phyloP scores from a whole-genome alignment of 2,113 vertebrate genomes.

The Bucco capensis region DNA sequence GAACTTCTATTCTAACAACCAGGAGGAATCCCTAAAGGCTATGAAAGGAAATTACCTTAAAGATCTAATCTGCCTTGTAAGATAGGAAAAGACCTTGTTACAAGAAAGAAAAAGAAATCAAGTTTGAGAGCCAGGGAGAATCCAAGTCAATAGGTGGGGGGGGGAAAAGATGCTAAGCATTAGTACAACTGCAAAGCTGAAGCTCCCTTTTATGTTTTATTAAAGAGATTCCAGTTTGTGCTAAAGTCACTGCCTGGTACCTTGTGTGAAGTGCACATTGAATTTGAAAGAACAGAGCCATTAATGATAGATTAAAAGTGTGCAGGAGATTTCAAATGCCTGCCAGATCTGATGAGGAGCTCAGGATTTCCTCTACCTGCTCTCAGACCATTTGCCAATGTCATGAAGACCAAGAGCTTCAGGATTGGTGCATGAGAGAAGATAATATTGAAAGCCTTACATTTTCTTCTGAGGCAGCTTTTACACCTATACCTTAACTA shows the following conservation, averaged over 20 bases:
- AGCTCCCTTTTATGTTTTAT: constrained; percentile 19
- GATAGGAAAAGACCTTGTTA: background rate
- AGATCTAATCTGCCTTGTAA: background rate
- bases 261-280: background rate
- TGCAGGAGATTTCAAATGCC: background rate
- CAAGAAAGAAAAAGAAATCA: background rate
- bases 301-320: constrained; percentile 18
- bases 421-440: background rate
- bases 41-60: constrained; percentile 5
- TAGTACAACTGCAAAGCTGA: background rate
- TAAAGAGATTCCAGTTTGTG: background rate
- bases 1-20: background rate
- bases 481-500: background rate
- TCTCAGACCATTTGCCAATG: background rate
- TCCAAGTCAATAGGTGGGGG: background rate
- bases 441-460: background rate
- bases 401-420: background rate
- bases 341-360: background rate
- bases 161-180: background rate
- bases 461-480: background rate
- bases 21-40: background rate
- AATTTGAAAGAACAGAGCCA: background rate
- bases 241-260: background rate
- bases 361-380: background rate
- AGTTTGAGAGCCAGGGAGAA: background rate